Percentiles rank a stretch among this genome's conserved stretches.
These are phyloP conservation scores for Myotis brandtii DNA, from an alignment of 2,113 vertebrate genomes.

Conservation along the genomic window DNA sequence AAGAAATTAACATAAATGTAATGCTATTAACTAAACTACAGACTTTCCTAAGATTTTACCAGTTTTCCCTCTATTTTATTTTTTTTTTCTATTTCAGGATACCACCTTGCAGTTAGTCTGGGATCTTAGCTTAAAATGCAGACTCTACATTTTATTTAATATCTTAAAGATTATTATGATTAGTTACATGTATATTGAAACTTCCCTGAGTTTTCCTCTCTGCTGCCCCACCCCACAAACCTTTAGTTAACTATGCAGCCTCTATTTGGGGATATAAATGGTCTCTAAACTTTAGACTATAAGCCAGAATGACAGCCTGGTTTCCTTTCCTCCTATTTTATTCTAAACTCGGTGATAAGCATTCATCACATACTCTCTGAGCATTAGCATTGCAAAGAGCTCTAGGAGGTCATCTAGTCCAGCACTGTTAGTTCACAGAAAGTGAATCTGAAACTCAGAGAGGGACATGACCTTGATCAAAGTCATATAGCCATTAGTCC, in stretches of 20 bases:
- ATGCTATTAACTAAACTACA: neutral
- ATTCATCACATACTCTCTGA: neutral
- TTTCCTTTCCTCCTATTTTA: neutral
- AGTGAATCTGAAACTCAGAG: neutral
- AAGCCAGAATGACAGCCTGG: neutral
- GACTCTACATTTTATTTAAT: neutral
- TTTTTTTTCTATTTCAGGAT: constrained; percentile 20
- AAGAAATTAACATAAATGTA: neutral
- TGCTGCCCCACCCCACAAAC: neutral
- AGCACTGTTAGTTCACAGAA: neutral
- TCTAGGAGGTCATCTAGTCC: neutral
- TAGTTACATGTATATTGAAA: neutral
- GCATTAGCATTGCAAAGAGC: neutral
- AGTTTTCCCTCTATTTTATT: neutral
- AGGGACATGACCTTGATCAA: neutral
- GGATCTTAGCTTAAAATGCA: neutral
- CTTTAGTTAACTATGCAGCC: neutral
- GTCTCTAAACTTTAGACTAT: neutral
- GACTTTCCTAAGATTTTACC: neutral
- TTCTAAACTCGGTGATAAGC: neutral
- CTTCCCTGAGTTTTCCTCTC: neutral
- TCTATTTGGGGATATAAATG: neutral
- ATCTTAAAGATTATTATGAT: neutral
- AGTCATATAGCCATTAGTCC: neutral
- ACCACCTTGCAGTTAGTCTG: neutral